phyloP scores from a whole-genome alignment of 64 coral and sea anemone species.

The Porites lutea region DNA sequence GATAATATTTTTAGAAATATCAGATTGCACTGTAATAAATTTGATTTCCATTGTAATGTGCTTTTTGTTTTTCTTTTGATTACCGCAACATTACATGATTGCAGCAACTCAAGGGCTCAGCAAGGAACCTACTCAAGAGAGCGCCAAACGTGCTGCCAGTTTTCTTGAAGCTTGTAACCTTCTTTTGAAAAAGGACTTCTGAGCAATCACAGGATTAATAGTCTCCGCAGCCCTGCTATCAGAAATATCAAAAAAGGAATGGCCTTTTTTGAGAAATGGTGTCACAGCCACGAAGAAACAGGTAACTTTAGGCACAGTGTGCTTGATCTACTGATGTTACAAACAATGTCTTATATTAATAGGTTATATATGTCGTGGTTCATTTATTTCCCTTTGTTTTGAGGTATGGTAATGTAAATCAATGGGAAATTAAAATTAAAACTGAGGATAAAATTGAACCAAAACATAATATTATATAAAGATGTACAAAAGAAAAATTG shows the following conservation, averaged over 20 bases:
- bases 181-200: conserved; percentile 5
- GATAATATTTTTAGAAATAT: no score
- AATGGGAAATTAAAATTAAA: neutral
- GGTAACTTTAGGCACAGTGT: conserved; percentile 18
- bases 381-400: conserved; percentile 5
- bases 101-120: neutral
- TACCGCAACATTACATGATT: conserved; percentile 31
- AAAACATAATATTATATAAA: neutral
- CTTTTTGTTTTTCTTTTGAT: neutral
- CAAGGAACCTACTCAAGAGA: conserved; percentile 16
- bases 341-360: conserved; percentile 3
- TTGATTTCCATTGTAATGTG: neutral
- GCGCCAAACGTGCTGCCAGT: neutral
- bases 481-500: neutral
- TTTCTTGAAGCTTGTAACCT: neutral
- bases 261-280: conserved; percentile 1
- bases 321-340: neutral
- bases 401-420: conserved; percentile 12
- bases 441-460: no score
- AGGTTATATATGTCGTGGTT: no score
- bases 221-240: neutral
- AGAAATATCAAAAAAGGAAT: neutral
- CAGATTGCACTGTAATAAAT: no score
- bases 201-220: neutral
- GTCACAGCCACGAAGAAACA: neutral